phyloP scores from a whole-genome alignment of 2,888 invertebrate species.

The Drosophila neotestacea region DNA sequence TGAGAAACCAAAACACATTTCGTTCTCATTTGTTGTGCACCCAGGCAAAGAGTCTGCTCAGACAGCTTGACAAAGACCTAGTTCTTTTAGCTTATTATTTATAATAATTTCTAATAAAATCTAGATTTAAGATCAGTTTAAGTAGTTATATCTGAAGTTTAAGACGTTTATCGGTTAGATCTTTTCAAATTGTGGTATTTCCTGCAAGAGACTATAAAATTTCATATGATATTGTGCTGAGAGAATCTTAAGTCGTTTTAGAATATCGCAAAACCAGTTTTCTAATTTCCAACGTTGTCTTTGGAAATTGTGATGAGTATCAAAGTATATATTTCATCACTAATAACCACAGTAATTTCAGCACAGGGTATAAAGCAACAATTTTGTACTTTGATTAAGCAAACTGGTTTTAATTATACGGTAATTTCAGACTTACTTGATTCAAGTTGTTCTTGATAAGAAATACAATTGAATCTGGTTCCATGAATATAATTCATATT shows the following conservation, averaged over 20 bases:
- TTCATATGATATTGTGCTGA: no score
- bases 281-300: conserved; percentile 1
- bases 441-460: no score
- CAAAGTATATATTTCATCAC: conserved; percentile 1
- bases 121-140: neutral
- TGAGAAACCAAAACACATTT: conserved; percentile 9
- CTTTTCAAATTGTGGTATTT: neutral
- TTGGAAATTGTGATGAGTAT: neutral
- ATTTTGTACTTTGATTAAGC: neutral
- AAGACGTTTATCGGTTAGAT: neutral
- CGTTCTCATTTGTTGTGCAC: conserved; percentile 20
- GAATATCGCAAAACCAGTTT: conserved; percentile 2
- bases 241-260: neutral
- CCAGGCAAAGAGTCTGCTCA: conserved; percentile 1
- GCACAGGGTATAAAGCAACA: neutral
- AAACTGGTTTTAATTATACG: neutral
- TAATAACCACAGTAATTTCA: neutral
- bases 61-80: conserved; percentile 18
- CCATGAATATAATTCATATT: no score
- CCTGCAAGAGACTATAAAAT: neutral
- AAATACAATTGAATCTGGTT: no score
- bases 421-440: neutral
- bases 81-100: conserved; percentile 1
- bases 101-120: neutral
- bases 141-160: no score